Base-by-base conservation (phyloP, 2,797 vertebrate genomes). In the Phalloptychus januarius region DNA sequence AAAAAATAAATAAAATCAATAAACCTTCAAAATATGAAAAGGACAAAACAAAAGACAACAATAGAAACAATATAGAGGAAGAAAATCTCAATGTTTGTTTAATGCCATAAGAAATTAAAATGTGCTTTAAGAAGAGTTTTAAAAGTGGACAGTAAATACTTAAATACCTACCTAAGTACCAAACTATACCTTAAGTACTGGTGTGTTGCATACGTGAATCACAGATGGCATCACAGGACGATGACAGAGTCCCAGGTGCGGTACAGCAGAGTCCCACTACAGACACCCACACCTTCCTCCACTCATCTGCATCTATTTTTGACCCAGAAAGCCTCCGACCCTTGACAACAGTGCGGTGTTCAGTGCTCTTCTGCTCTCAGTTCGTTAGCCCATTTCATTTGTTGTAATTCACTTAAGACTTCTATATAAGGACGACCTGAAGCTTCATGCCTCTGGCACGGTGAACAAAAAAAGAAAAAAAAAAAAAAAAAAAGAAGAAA, bases 361-460 rank as follows among this genome's bases (percentile, higher is more conserved):
- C 71, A 81, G 85, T 85, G 81, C 76, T 79, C 72, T 54, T 82
- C 56, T 82, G 79, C 79, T 89, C 89, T 80, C 80, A 83, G 78
- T 88, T 89, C 25, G 44, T 88, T 78, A 82, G 84, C 75, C 89
- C 74, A 84, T 90, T 83, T 85, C 82, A 91, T 93, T 91, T 87
- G 83, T 48, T 72, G 75, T 86, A 86, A 91, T 93, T 91, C 79
- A 85, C 81, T 87, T 79, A 73, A 73, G 42, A 82, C 71, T 74
- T 88, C 78, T 84, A 81, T 91, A 87, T 83, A 85, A 84, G 82
- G 81, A 74, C 31, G 45, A 79, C 72, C 58, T 76, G 79, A 80
- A 76, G 81, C 76, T 86, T 85, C 77, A 46, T n/a, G 76, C 75
- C 82, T 79, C 61, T 90, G 88, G 87, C 77, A 83, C 46, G 76